Evolutionary conservation across 2,888 invertebrate genomes (phyloP).

Genomic region (Corythucha ciliata): DNA sequence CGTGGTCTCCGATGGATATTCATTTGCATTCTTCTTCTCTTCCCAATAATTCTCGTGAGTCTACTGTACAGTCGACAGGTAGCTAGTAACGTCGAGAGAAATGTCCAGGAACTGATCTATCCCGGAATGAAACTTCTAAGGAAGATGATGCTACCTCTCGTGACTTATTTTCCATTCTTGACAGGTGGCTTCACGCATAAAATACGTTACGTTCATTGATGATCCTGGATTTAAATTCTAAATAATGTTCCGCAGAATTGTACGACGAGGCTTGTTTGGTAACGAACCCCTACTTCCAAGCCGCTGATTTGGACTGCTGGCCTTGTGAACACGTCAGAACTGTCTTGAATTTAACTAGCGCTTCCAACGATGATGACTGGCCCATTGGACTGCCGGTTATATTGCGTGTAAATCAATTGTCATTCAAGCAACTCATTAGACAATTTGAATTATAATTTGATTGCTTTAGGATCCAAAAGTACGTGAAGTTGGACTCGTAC

Average conservation of each 20-base stretch:
- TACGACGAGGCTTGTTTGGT: slow-evolving; percentile 79
- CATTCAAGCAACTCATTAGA: background rate
- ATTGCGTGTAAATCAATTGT: slow-evolving; percentile 41
- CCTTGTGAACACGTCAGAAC: slow-evolving; percentile 64
- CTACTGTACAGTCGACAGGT: no score
- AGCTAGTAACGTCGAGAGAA: slow-evolving; percentile 57
- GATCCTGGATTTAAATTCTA: no score
- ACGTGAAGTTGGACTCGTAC: slow-evolving; percentile 45
- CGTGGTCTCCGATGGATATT: no score
- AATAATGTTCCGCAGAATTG: slow-evolving; percentile 57
- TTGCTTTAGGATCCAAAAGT: slow-evolving; percentile 30
- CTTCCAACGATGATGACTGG: slow-evolving; percentile 44
- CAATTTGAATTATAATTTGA: background rate
- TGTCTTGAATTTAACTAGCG: slow-evolving; percentile 55
- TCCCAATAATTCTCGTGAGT: no score
- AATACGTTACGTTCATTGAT: no score
- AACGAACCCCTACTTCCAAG: slow-evolving; percentile 72
- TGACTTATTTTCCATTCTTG: slow-evolving; percentile 60
- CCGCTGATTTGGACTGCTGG: slow-evolving; percentile 75
- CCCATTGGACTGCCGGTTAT: slow-evolving; percentile 51
- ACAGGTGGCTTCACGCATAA: slow-evolving; percentile 59
- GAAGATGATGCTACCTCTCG: slow-evolving; percentile 63
- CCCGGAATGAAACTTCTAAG: slow-evolving; percentile 66
- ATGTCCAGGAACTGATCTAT: slow-evolving; percentile 71
- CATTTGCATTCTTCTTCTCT: slow-evolving; percentile 46